phyloP scores from a whole-genome alignment of 2,888 invertebrate genomes.

The Drosophila mayaguana region DNA sequence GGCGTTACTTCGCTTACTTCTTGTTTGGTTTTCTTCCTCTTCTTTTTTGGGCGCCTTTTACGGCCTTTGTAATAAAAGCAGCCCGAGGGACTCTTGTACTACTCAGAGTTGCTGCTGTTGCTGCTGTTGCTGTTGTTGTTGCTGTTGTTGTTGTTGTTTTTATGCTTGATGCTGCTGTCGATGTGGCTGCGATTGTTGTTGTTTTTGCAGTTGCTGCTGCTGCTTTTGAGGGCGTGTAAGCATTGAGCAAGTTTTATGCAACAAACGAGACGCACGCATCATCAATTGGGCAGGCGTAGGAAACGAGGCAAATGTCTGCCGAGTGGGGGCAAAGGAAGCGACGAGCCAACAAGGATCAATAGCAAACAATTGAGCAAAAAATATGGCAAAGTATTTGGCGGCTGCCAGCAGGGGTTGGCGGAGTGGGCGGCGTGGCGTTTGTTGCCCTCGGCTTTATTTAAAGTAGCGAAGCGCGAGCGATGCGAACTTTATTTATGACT shows the following conservation, averaged over 20 bases:
- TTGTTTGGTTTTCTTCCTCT: conserved; percentile 29
- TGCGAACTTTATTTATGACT: conserved; percentile 78
- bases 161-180: conserved; percentile 41
- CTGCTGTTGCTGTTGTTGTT: conserved; percentile 29
- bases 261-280: conserved; percentile 66
- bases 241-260: conserved; percentile 81
- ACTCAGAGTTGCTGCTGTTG: conserved; percentile 22
- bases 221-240: conserved; percentile 72
- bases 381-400: conserved; percentile 67
- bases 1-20: conserved; percentile 49
- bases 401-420: conserved; percentile 9
- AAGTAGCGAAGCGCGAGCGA: conserved; percentile 69
- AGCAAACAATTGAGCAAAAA: conserved; percentile 77
- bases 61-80: conserved; percentile 77
- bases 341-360: conserved; percentile 49
- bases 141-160: conserved; percentile 17
- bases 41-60: conserved; percentile 51
- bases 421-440: conserved; percentile 16
- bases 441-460: conserved; percentile 72
- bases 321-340: conserved; percentile 12
- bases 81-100: conserved; percentile 67
- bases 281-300: conserved; percentile 48
- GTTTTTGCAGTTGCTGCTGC: conserved; percentile 38
- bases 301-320: conserved; percentile 22
- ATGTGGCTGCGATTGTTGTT: conserved; percentile 24